Evolutionary conservation across 2,113 vertebrate species (phyloP), one percentile per base, ranked within the genome.

Genomic region (Probosciger aterrimus): DNA sequence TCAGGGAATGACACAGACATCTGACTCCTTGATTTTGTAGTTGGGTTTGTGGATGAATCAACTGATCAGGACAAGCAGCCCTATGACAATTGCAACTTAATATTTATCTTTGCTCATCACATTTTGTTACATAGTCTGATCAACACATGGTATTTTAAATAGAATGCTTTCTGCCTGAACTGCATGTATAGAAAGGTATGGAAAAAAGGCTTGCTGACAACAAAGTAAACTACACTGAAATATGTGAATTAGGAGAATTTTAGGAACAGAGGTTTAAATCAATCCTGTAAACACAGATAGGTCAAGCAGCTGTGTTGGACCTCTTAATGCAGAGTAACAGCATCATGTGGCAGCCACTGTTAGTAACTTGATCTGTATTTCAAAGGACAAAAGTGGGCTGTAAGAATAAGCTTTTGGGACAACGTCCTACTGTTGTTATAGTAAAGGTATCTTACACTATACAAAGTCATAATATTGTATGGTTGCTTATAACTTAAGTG

Each of bases 1-100:
- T 55, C 63, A 78, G 43, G 41, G 73, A 97, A 70, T 11, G 35
- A 43, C 65, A 82, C 18, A 95, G 77, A 73, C 74, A 59, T 68
- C 17, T 44, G 81, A 87, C 59, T 91, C 91, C 50, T 87, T 33
- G 35, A 82, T 91, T 97, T 94, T 90, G 35, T 67, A 47, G 64
- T 1, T 87, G 47, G 52, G 73, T 83, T 82, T 88, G 41, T 52
- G 71, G 33, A 55, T 90, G 35, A 80, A 80, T 24, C 74, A 68
- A 62, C 1, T 11, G 12, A 68, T 75, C 2, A 3, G 25, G 46
- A 60, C 16, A 78, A 74, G 33, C 22, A 74, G 37, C 28, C 18
- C 46, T 47, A 11, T 47, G 70, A 69, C 90, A 92, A 92, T 4
- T 39, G 28, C 49, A 81, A 47, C 10, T 70, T 83, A 27, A 14